phyloP scores from a whole-genome alignment of 2,797 vertebrate species.

The Hippopotamyrus pictus region DNA sequence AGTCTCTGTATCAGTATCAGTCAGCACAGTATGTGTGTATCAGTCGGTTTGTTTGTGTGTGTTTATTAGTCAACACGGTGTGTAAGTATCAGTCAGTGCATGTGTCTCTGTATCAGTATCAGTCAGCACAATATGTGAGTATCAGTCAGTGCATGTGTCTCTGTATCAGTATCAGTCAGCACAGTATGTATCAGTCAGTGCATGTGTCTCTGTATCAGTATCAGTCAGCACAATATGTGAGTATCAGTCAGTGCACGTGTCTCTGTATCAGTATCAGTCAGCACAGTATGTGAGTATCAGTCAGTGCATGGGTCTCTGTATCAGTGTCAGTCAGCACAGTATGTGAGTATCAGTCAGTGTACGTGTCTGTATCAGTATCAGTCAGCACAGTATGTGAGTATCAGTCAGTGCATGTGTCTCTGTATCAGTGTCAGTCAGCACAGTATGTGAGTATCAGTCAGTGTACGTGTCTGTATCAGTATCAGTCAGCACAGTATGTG shows the following conservation, averaged over 20 bases:
- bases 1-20: neutral
- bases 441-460: neutral
- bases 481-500: neutral
- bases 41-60: neutral
- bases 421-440: neutral
- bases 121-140: neutral
- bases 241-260: too few species aligned
- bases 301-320: too few species aligned
- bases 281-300: too few species aligned
- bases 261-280: too few species aligned
- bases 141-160: too few species aligned
- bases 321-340: too few species aligned
- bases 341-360: neutral
- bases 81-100: slow-evolving; percentile 44
- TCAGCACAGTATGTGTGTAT: neutral
- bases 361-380: neutral
- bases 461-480: neutral
- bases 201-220: too few species aligned
- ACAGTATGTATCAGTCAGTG: too few species aligned
- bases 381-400: neutral
- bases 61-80: neutral
- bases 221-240: too few species aligned
- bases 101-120: neutral
- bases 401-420: slow-evolving; percentile 44
- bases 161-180: too few species aligned